A percentile compares a stretch with the other conserved stretches of the same genome.
These are phyloP conservation scores for Agapostemon virescens DNA, from an alignment of 2,888 invertebrate genomes.

Conservation along the genomic window DNA sequence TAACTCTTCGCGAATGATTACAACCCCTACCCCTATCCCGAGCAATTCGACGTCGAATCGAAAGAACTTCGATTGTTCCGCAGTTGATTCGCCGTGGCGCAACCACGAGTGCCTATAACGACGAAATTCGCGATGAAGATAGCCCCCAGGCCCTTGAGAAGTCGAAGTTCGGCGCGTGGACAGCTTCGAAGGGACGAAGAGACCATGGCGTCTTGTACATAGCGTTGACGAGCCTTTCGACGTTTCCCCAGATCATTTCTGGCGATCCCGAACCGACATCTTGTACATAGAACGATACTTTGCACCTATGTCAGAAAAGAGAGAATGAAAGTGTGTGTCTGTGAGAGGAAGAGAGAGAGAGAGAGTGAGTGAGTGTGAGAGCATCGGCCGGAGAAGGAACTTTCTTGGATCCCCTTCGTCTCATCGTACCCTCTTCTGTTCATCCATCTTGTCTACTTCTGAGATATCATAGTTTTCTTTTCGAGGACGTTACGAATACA, in stretches of 20 bases:
- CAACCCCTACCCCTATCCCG: too few species aligned
- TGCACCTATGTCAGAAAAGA: slow-evolving; percentile 65
- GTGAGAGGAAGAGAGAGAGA: not conserved
- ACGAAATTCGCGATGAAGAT: slow-evolving; percentile 40
- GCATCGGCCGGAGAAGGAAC: slow-evolving; percentile 67
- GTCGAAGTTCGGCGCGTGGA: slow-evolving; percentile 10
- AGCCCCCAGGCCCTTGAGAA: slow-evolving; percentile 19
- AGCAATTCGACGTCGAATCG: too few species aligned
- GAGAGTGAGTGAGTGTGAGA: slow-evolving; percentile 38
- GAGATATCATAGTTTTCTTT: slow-evolving; percentile 54
- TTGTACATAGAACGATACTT: slow-evolving; percentile 54
- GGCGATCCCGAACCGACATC: slow-evolving; percentile 47
- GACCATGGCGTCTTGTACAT: slow-evolving; percentile 42
- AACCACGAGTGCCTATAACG: slow-evolving; percentile 66
- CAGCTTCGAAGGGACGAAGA: slow-evolving; percentile 15
- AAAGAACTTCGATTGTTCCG: too few species aligned
- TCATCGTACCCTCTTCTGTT: slow-evolving; percentile 15
- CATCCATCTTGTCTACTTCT: slow-evolving; percentile 15
- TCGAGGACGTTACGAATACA: slow-evolving; percentile 64
- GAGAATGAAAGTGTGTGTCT: not conserved
- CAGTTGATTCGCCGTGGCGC: slow-evolving; percentile 56
- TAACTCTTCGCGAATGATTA: not conserved
- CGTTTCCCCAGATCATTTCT: slow-evolving; percentile 29
- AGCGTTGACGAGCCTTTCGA: slow-evolving; percentile 33
- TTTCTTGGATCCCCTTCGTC: slow-evolving; percentile 22